These are phyloP conservation scores for Drosophila kambysellisi DNA, from an alignment of 2,888 invertebrate species.

Conservation along the genomic window DNA sequence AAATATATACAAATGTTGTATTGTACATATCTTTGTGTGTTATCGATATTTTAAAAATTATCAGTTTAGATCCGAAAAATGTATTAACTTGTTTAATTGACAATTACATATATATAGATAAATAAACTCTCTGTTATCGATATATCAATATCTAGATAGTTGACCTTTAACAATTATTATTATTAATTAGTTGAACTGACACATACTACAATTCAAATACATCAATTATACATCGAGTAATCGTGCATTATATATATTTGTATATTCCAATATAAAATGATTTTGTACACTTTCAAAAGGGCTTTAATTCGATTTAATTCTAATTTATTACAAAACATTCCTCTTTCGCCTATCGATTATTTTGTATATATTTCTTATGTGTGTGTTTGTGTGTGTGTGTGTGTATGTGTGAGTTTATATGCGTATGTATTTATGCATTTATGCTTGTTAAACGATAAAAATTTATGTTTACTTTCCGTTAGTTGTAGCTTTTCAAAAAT, in stretches of 20 bases:
- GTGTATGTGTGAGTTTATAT: not conserved
- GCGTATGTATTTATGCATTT: not conserved
- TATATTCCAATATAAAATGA: not conserved
- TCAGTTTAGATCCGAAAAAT: too few species aligned
- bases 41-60: not conserved
- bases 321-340: not conserved
- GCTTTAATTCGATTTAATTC: not conserved
- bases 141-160: not conserved
- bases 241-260: not conserved
- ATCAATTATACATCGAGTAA: not conserved
- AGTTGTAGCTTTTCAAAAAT: not conserved
- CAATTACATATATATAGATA: not conserved
- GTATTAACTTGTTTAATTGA: too few species aligned
- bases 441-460: not conserved
- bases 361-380: not conserved
- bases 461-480: not conserved
- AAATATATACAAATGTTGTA: not conserved
- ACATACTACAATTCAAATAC: not conserved
- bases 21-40: not conserved
- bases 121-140: not conserved
- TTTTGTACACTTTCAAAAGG: not conserved
- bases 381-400: not conserved
- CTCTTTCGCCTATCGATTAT: not conserved
- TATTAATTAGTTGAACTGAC: not conserved
- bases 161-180: not conserved